A percentile compares a stretch with the other conserved stretches of the same genome.
Conservation (phyloP, 2,888 invertebrate genomes). For the Caenorhabditis sinica region DNA sequence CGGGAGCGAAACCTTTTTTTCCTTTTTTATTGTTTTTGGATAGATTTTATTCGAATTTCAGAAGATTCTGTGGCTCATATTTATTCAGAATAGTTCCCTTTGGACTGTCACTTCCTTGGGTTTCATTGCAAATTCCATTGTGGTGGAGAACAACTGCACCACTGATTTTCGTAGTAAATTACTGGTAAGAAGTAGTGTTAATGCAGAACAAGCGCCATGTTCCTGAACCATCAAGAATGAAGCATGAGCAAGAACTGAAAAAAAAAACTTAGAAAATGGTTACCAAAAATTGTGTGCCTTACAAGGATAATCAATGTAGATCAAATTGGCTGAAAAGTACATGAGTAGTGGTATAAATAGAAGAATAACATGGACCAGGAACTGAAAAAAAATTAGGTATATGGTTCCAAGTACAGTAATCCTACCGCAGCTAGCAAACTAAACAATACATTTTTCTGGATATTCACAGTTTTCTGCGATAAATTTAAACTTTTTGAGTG, state of each 20-base stretch:
- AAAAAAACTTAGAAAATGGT: neutral
- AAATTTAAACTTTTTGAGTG: neutral
- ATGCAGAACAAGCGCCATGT: neutral
- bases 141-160: neutral
- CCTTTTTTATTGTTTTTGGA: neutral
- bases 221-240: neutral
- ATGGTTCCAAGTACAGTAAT: no score
- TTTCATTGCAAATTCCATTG: neutral
- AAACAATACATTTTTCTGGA: slow-evolving; percentile 4
- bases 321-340: neutral
- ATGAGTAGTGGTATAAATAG: neutral
- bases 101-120: no score
- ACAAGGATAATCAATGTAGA: neutral
- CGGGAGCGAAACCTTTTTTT: slow-evolving; percentile 72
- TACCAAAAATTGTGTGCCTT: neutral
- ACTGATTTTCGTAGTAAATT: neutral
- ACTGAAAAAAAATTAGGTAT: slow-evolving; percentile 13
- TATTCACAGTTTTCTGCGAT: neutral
- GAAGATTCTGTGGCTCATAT: no score
- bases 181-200: neutral
- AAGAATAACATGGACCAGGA: slow-evolving; percentile 3
- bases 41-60: neutral
- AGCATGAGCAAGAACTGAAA: neutral
- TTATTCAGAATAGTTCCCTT: neutral
- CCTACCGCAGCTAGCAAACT: slow-evolving; percentile 10